Conservation (phyloP, 2,888 invertebrate genomes). For the Drosophila algonquin region DNA sequence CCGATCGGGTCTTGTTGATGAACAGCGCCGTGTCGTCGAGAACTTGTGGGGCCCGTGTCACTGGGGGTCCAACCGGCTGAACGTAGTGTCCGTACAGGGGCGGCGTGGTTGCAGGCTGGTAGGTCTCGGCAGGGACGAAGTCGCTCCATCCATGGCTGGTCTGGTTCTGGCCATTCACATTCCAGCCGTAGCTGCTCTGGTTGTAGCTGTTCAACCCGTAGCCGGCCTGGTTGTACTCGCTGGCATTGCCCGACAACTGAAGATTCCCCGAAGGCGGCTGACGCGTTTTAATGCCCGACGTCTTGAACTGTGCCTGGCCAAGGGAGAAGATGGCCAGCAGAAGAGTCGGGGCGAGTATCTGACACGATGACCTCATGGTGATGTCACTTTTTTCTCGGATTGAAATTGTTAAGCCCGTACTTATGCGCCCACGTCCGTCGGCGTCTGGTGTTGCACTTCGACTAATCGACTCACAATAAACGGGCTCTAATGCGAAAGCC, state of each 20-base stretch:
- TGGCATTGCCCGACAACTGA: conserved; percentile 54
- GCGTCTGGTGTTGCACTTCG: conserved; percentile 62
- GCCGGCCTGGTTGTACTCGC: conserved; percentile 30
- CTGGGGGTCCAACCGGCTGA: conserved; percentile 80
- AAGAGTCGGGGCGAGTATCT: conserved; percentile 28
- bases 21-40: conserved; percentile 81
- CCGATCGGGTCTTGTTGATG: conserved; percentile 82
- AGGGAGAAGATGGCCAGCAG: conserved; percentile 34
- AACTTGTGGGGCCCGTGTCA: conserved; percentile 56
- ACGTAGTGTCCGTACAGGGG: conserved; percentile 54
- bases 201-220: conserved; percentile 15
- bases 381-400: conserved; percentile 34
- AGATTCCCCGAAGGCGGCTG: conserved; percentile 65
- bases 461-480: conserved; percentile 52
- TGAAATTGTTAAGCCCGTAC: conserved; percentile 5
- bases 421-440: conserved; percentile 50
- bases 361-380: conserved; percentile 64
- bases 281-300: conserved; percentile 80
- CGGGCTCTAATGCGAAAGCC: conserved; percentile 21
- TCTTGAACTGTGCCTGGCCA: conserved; percentile 72
- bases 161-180: conserved; percentile 27
- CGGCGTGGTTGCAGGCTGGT: conserved; percentile 56
- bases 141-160: conserved; percentile 19
- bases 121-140: conserved; percentile 71
- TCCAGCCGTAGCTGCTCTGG: conserved; percentile 31